Evolutionary conservation across 2,888 invertebrate species (phyloP).

Genomic region (Limnephilus lunatus): DNA sequence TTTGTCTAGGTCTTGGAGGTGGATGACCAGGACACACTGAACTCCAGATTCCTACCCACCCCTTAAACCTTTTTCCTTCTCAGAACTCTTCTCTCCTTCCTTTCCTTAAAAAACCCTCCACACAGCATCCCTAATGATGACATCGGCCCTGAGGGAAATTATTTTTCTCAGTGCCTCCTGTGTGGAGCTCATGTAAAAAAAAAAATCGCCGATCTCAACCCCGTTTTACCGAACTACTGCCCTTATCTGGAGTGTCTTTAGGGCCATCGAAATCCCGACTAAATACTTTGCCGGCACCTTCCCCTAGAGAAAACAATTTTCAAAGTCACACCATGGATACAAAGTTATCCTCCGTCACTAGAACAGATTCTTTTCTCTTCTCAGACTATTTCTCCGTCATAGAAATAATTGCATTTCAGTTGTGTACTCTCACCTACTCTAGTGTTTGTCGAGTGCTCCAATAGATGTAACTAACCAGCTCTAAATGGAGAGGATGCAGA

Average conservation of each 20-base stretch:
- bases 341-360: background rate
- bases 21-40: too few relatives aligned
- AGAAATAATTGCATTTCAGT: constrained; percentile 35
- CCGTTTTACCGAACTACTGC: background rate
- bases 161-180: too few relatives aligned
- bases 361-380: background rate
- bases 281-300: background rate
- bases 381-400: background rate
- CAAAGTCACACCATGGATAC: background rate
- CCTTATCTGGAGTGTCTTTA: background rate
- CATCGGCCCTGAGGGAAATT: too few relatives aligned
- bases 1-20: too few relatives aligned
- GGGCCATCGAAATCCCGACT: background rate
- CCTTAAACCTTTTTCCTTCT: too few relatives aligned
- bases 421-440: background rate
- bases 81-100: too few relatives aligned
- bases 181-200: background rate
- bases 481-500: background rate
- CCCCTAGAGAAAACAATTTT: background rate
- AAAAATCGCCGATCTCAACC: background rate
- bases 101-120: too few relatives aligned
- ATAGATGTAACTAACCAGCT: background rate
- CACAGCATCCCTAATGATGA: too few relatives aligned
- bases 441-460: constrained; percentile 19
- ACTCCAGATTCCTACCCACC: too few relatives aligned